phyloP scores from a whole-genome alignment of 2,888 invertebrate species.

The Gortyna flavago region DNA sequence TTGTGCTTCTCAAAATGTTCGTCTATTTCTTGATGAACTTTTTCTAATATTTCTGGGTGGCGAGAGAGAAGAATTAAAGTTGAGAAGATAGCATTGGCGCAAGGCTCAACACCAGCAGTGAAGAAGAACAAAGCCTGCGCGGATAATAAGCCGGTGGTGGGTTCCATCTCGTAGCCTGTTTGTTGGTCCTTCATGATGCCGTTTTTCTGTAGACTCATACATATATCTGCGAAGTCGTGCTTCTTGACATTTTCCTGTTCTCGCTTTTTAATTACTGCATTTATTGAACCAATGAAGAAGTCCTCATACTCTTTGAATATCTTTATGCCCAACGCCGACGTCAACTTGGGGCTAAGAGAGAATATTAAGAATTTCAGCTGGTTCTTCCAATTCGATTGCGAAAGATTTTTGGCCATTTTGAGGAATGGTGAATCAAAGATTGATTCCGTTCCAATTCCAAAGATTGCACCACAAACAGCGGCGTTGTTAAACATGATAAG shows the following conservation, averaged over 20 bases:
- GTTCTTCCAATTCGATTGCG: constrained; percentile 51
- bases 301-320: constrained; percentile 74
- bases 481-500: constrained; percentile 71
- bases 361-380: constrained; percentile 63
- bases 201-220: constrained; percentile 73
- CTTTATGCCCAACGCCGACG: constrained; percentile 67
- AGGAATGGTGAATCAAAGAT: constrained; percentile 78
- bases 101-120: constrained; percentile 80
- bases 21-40: constrained; percentile 56
- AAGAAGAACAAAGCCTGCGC: constrained; percentile 65
- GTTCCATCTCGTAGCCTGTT: constrained; percentile 73
- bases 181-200: constrained; percentile 72
- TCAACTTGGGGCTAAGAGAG: constrained; percentile 56
- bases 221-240: constrained; percentile 79
- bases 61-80: constrained; percentile 74
- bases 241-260: constrained; percentile 70
- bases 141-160: constrained; percentile 71
- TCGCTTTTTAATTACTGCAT: constrained; percentile 72
- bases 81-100: constrained; percentile 62
- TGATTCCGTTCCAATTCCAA: constrained; percentile 78
- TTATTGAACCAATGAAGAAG: constrained; percentile 77
- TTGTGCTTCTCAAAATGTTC: constrained; percentile 49
- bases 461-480: constrained; percentile 76
- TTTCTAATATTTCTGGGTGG: constrained; percentile 73
- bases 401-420: constrained; percentile 64